Evolutionary conservation across 1,140 invertebrate genomes (phyloP), one percentile per base, ranked within the genome.

Genomic region (Chrysomallon squamiferum): DNA sequence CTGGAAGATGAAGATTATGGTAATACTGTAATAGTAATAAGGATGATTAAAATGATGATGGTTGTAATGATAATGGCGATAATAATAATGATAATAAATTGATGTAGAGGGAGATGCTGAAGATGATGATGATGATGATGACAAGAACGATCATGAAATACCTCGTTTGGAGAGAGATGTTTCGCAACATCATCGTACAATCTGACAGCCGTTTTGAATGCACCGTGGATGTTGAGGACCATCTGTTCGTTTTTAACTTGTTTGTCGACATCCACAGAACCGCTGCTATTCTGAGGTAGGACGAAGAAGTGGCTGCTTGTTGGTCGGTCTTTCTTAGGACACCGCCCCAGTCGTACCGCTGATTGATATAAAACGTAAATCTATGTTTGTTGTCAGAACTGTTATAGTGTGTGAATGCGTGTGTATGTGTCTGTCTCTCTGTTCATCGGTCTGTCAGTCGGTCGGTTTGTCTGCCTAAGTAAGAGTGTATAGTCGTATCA

Each of bases 191-290:
- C 50, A 18, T 70, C 65, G 43, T 62, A 74, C 15, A 68, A 65
- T 7, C 64, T 64, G 29, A 65, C 60, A 2, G 74, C 74, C 2
- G 54, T 59, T 32, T 63, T 69, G 71, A 69, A 76, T 25, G 76
- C 74, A 29, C 72, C 74, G 47, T 78, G 76, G 25, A 78, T 74
- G 35, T 69, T 69, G 3, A 78, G 62, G 4, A 78, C 72, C 68
- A 78, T 73, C 57, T 78, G 76, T 43, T 78, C 76, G 18, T 66
- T 75, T 47, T 74, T 69, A n/a, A 78, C 59, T 58, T 78, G 76
- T 52, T 71, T 71, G 64, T 78, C 74, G 15, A 76, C 54, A 43
- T 78, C 71, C 15, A 71, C 65, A 5, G 66, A 54, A 4, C 73
- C 73, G 29, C 57, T 72, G 7, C 68, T 65, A 33, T 72, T 72